Percentiles rank a stretch among this genome's conserved stretches.
These are phyloP conservation scores for Agriopis leucophaearia DNA, from an alignment of 2,888 invertebrate species.

Conservation along the genomic window DNA sequence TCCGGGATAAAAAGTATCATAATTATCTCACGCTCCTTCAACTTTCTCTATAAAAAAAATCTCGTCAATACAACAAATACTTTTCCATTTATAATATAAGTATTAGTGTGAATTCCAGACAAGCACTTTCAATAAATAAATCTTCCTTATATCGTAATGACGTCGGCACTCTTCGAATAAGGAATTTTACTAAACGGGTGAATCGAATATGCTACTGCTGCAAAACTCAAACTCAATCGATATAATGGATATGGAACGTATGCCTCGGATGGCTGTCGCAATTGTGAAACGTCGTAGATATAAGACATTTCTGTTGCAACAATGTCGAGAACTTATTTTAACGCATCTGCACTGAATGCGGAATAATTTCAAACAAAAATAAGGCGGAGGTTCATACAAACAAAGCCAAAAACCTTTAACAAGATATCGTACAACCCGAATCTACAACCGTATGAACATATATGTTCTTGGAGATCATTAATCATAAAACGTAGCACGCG, in stretches of 20 bases:
- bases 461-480: too few species aligned
- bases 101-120: background rate
- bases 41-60: too few species aligned
- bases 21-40: background rate
- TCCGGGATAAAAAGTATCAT: too few species aligned
- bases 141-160: slow-evolving; percentile 8
- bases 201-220: slow-evolving; percentile 24
- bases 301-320: background rate
- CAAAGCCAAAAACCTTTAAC: too few species aligned
- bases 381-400: too few species aligned
- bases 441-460: too few species aligned
- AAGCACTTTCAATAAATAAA: background rate
- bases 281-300: background rate
- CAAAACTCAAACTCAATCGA: slow-evolving; percentile 11
- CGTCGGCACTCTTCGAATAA: slow-evolving; percentile 8
- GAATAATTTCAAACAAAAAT: too few species aligned
- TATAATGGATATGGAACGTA: slow-evolving; percentile 28
- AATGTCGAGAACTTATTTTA: background rate
- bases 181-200: slow-evolving; percentile 23
- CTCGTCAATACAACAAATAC: too few species aligned
- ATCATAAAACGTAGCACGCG: too few species aligned
- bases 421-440: too few species aligned
- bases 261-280: slow-evolving; percentile 14
- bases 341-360: too few species aligned
- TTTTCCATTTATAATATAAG: background rate